A percentile compares a stretch with the other conserved stretches of the same genome.
These are phyloP conservation scores for Ischnus inquisitorius DNA, from an alignment of 2,888 invertebrate species.

Conservation along the genomic window DNA sequence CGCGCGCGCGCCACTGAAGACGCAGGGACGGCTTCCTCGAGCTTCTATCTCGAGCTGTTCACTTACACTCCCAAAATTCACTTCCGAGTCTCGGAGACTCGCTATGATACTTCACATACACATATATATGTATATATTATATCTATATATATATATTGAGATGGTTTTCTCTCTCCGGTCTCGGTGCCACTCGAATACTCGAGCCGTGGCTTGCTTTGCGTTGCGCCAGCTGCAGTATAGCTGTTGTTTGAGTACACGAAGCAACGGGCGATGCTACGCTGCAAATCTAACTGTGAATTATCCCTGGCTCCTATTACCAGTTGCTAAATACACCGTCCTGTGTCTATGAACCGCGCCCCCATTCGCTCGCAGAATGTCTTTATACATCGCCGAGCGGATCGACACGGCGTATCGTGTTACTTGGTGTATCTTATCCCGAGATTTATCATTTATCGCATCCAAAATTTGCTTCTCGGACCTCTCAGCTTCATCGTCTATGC, in stretches of 20 bases:
- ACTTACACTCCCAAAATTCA: conserved; percentile 63
- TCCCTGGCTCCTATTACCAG: conserved; percentile 71
- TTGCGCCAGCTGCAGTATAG: conserved; percentile 36
- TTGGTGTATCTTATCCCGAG: too few species aligned
- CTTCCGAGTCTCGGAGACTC: conserved; percentile 52
- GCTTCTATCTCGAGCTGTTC: conserved; percentile 38
- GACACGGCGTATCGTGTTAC: neutral
- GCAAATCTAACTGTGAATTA: conserved; percentile 71
- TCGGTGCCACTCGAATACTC: conserved; percentile 39
- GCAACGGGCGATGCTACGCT: conserved; percentile 55
- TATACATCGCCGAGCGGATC: neutral
- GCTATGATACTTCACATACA: neutral
- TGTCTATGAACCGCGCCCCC: neutral
- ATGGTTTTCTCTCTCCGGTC: conserved; percentile 18
- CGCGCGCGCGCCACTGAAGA: conserved; percentile 51
- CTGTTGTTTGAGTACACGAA: conserved; percentile 56
- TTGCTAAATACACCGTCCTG: conserved; percentile 57
- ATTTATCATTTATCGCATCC: too few species aligned
- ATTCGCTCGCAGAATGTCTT: neutral
- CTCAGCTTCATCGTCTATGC: too few species aligned
- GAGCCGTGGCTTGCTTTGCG: conserved; percentile 43
- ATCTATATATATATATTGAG: neutral
- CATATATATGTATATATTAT: neutral
- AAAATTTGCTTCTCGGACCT: too few species aligned
- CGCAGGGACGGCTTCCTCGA: conserved; percentile 26